Evolutionary conservation across 2,888 invertebrate genomes (phyloP).

Genomic region (Terebella lapidaria): DNA sequence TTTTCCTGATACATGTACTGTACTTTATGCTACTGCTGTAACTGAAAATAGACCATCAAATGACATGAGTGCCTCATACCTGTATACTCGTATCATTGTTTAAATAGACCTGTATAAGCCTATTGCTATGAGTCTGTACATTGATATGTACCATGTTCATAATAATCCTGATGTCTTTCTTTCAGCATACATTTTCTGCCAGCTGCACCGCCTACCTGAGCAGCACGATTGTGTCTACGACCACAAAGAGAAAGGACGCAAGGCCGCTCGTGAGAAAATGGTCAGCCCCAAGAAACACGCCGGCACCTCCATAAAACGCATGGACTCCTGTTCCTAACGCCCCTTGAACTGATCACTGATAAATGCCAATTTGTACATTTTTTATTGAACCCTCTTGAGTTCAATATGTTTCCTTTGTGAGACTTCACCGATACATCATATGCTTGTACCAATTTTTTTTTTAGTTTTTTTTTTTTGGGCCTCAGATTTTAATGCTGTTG

Average conservation of each 20-base stretch:
- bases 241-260: constrained; percentile 49
- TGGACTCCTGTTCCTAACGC: constrained; percentile 26
- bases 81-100: not conserved
- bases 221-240: constrained; percentile 49
- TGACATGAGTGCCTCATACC: not conserved
- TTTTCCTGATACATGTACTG: no score
- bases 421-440: no score
- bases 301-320: constrained; percentile 33
- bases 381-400: no score
- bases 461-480: no score
- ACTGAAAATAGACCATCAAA: no score
- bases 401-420: no score
- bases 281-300: constrained; percentile 48
- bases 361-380: no score
- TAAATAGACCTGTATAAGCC: not conserved
- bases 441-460: no score
- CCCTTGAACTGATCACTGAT: no score
- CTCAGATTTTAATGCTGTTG: no score
- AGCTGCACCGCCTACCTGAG: constrained; percentile 49
- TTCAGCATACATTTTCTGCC: constrained; percentile 48
- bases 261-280: constrained; percentile 50
- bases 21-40: no score
- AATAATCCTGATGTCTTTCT: not conserved
- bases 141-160: not conserved
- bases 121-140: not conserved